Base-by-base conservation (phyloP, 2,797 vertebrate genomes). In the Melanotaenia parkinsoni region DNA sequence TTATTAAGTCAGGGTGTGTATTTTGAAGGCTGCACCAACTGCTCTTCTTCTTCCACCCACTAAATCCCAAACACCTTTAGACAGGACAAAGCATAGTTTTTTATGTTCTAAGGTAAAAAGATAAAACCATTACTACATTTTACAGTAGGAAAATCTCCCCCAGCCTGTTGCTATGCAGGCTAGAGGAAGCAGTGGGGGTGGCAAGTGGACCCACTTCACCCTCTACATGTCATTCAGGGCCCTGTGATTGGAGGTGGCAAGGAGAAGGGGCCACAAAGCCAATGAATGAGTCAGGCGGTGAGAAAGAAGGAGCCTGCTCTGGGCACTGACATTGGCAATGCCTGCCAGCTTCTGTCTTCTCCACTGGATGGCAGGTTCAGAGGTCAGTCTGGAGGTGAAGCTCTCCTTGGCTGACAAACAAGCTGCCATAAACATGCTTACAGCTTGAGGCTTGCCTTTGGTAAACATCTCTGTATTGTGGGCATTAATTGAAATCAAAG, bases 301-400 rank as follows among this genome's bases (percentile, higher is more conserved):
- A 91, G 91, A 86, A 83, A 84, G 91, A 87, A 91, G 91, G 88
- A 88, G 86, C 82, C 86, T 72, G 90, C 91, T 91, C 82, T 81
- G 87, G 93, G 89, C 91, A 83, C 88, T 91, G 91, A 94, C 89
- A 90, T 81, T 86, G 86, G 86, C 87, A 69, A 91, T 81, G 91
- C 81, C 91, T 93, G 93, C 94, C 93, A 94, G 93, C 92, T 91
- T 91, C 79, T 86, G 92, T 94, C 93, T 93, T 88, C 89, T 92
- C 92, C 71, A 60, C 89, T 90, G 91, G 87, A 93, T 84, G 90
- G 91, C 83, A 91, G 90, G 92, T 90, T 93, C 92, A 88, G 84
- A 90, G 93, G 94, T 95, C 88, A 85, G 77, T 79, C 80, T 91
- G 88, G 92, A 94, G 92, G 93, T 93, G 92, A 94, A 76, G 51